Evolutionary conservation across 1,140 invertebrate species (phyloP).

Genomic region (Globodera rostochiensis): DNA sequence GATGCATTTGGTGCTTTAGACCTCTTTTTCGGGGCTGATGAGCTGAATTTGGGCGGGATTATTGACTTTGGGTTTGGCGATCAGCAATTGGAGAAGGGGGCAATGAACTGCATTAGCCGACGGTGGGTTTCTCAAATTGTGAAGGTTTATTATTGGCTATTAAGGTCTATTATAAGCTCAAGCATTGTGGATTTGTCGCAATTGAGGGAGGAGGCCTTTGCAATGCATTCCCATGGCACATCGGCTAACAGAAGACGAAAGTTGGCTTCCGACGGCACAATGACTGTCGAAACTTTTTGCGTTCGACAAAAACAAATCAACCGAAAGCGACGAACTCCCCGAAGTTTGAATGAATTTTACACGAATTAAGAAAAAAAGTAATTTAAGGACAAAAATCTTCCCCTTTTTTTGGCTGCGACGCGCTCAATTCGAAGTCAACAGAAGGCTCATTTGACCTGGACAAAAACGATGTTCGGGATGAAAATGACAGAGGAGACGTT

Average conservation of each 20-base stretch:
- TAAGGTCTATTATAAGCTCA: constrained; percentile 30
- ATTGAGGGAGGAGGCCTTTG: constrained; percentile 37
- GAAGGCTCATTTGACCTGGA: neutral
- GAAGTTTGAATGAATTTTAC: neutral
- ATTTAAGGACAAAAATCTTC: neutral
- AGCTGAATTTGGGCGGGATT: constrained; percentile 38
- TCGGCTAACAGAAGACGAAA: neutral
- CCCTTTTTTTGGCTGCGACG: neutral
- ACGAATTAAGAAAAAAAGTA: neutral
- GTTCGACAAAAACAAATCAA: neutral
- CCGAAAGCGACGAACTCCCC: neutral
- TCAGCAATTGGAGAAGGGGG: neutral
- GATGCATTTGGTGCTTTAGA: constrained; percentile 13
- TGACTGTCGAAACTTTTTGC: neutral
- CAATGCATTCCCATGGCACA: neutral
- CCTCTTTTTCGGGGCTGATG: constrained; percentile 37
- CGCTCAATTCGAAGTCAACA: neutral
- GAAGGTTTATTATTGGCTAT: neutral
- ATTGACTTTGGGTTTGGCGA: constrained; percentile 1
- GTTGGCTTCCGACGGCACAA: neutral
- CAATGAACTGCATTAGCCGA: constrained; percentile 11
- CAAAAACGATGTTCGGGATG: neutral
- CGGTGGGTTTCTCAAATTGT: constrained; percentile 9
- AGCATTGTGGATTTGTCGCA: constrained; percentile 31
- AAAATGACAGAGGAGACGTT: neutral